phyloP scores from a whole-genome alignment of 2,888 invertebrate genomes.

The Sphaerophoria taeniata region DNA sequence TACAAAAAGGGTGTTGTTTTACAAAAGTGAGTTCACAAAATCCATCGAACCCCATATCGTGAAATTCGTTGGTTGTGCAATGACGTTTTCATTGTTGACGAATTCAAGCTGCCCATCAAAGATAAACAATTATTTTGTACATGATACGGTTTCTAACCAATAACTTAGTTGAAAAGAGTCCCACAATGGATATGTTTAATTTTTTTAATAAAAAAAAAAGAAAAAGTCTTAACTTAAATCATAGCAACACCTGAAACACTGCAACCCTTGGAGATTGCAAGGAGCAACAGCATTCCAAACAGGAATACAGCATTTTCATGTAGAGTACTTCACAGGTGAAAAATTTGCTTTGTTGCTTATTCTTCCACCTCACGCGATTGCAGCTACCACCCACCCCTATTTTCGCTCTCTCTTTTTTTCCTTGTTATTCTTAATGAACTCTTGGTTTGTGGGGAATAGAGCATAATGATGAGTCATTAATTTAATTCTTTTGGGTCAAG shows the following conservation, averaged over 20 bases:
- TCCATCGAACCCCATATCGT: conserved; percentile 50
- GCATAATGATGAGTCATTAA: conserved; percentile 60
- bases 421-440: too few relatives aligned
- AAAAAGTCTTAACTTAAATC: not conserved
- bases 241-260: conserved; percentile 1
- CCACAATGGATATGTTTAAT: too few relatives aligned
- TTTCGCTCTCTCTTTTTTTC: too few relatives aligned
- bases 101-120: not conserved
- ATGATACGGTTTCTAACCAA: too few relatives aligned
- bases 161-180: too few relatives aligned
- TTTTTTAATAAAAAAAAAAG: too few relatives aligned
- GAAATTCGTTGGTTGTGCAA: conserved; percentile 13
- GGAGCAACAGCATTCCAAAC: not conserved
- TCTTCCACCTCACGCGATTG: conserved; percentile 29
- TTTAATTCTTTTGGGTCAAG: conserved; percentile 57
- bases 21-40: conserved; percentile 38
- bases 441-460: not conserved
- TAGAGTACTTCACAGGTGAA: conserved; percentile 13
- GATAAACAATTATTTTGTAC: not conserved
- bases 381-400: not conserved
- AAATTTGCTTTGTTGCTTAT: conserved; percentile 44
- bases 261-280: conserved; percentile 1
- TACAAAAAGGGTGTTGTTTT: not conserved
- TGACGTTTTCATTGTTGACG: conserved; percentile 51
- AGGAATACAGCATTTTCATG: not conserved